phyloP scores from a whole-genome alignment of 2,113 vertebrate genomes.

The Ciconia boyciana region DNA sequence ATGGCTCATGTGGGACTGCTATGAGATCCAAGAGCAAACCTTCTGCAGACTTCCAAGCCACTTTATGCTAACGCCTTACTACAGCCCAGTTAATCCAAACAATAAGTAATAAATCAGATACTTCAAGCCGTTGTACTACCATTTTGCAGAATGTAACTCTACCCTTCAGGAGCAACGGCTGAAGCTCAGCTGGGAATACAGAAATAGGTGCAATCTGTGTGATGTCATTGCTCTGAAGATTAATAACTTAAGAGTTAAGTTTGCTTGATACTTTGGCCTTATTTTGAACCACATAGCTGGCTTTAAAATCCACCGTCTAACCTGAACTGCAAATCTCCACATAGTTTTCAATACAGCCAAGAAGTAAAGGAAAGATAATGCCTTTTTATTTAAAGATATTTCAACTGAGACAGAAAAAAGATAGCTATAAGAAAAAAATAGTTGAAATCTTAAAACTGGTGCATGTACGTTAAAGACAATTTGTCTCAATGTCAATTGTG shows the following conservation, averaged over 20 bases:
- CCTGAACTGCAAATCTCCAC: neutral
- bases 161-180: neutral
- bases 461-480: neutral
- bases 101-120: slow-evolving; percentile 49
- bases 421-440: neutral
- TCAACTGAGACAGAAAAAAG: neutral
- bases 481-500: neutral
- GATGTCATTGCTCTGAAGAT: neutral
- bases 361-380: neutral
- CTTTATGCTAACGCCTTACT: neutral
- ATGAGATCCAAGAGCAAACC: slow-evolving; percentile 39
- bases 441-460: neutral
- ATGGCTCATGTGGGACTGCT: slow-evolving; percentile 51
- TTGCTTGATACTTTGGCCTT: neutral
- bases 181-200: neutral
- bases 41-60: slow-evolving; percentile 28
- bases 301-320: neutral
- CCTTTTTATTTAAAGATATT: neutral
- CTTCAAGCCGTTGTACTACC: slow-evolving; percentile 7
- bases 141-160: neutral
- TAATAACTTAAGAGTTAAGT: neutral
- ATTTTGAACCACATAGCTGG: neutral
- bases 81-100: slow-evolving; percentile 56
- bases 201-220: neutral
- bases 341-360: neutral